Percentiles rank a stretch among this genome's conserved stretches.
Conservation (phyloP, 2,113 vertebrate genomes). For the Sorex araneus region DNA sequence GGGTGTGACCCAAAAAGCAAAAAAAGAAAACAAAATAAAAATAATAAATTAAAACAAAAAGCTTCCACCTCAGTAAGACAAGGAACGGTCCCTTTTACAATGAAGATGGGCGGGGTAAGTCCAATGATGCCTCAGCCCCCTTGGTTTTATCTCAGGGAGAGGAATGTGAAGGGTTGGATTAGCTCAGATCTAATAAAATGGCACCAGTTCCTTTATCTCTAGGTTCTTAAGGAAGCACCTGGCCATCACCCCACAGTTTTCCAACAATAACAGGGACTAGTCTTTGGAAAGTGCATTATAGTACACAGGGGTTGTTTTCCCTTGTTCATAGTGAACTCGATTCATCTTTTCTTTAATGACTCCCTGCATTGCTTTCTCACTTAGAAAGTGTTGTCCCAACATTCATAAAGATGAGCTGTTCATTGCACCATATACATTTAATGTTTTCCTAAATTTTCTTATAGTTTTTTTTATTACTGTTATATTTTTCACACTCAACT, state of each 20-base stretch:
- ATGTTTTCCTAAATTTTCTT: constrained; percentile 62
- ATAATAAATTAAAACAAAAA: no score
- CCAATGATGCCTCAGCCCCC: neutral
- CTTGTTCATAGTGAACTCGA: constrained; percentile 36
- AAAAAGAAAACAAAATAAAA: no score
- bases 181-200: neutral
- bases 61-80: no score
- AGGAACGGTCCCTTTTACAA: neutral
- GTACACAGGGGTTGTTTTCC: neutral
- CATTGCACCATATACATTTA: constrained; percentile 31
- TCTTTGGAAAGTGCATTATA: neutral
- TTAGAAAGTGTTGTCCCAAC: constrained; percentile 15
- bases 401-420: constrained; percentile 7
- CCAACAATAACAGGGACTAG: neutral
- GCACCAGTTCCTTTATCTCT: neutral
- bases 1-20: no score
- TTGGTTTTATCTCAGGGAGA: neutral
- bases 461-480: neutral
- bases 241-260: neutral
- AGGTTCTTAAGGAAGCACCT: constrained; percentile 2
- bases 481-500: constrained; percentile 58
- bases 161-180: neutral
- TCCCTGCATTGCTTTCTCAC: constrained; percentile 1
- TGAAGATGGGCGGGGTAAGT: no score
- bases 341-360: constrained; percentile 40